Base-by-base conservation (phyloP, 2,888 invertebrate genomes). In the Agriopis marginaria region DNA sequence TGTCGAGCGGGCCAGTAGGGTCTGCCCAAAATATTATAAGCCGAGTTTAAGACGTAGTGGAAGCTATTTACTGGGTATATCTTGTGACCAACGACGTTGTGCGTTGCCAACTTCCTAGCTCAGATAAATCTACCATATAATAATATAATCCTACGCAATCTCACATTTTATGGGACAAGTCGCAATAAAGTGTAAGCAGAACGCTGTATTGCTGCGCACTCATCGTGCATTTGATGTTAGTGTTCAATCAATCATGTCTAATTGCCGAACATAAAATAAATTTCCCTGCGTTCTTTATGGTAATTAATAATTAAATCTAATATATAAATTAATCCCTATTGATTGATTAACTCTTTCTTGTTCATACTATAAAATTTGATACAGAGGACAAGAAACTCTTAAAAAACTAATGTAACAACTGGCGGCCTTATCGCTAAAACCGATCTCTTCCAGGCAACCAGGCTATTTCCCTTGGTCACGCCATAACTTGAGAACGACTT, bases 31-130 rank as follows among this genome's bases (percentile, higher is more conserved):
- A 32, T 32, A 32, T 32, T 32, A 32, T 32, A 32, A 5, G 32
- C 32, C 69, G 51, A 60, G 55, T 74, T 70, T 55, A 59, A 67
- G 40, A 56, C 40, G 66, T 63, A 63, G 56, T 61, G 54, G 42
- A 49, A 17, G 42, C 32, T 74, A 71, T 75, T 70, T 72, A 73
- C 65, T 60, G 49, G 23, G 58, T 44, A 44, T 58, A 63, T 71
- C 62, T 65, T 53, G 67, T 60, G 74, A 67, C 63, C 71, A 63
- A 60, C 63, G 68, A 67, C 62, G 62, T 55, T 67, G 54, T 60
- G 65, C 70, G 69, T 59, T 77, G 77, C 78, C 78, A 78, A 78
- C 77, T 78, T 75, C 75, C 73, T 73, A 76, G 66, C 70, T 55
- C 60, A 66, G 69, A 75, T 77, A 77, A 75, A 77, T 76, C 73